phyloP scores from a whole-genome alignment of 2,797 vertebrate genomes.

The Dromococcyx pavoninus region DNA sequence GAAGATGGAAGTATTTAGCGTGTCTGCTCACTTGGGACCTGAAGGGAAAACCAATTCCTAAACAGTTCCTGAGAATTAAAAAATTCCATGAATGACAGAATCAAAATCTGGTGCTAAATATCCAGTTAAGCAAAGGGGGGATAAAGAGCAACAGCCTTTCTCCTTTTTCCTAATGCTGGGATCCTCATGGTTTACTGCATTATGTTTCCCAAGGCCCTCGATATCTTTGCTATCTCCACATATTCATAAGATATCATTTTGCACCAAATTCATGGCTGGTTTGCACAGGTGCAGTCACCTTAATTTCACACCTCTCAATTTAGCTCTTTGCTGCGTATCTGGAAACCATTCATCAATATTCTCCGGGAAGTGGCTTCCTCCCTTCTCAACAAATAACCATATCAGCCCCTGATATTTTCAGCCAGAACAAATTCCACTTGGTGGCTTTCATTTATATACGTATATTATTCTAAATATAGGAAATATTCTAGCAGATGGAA shows the following conservation, averaged over 20 bases:
- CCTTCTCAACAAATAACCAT: constrained; percentile 30
- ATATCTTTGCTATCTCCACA: background rate
- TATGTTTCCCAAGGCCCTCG: background rate
- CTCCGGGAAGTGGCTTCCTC: background rate
- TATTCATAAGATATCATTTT: constrained; percentile 17
- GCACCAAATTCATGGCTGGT: constrained; percentile 10
- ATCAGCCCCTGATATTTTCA: constrained; percentile 37
- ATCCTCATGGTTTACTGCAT: background rate
- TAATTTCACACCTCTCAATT: constrained; percentile 59
- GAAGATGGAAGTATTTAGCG: background rate
- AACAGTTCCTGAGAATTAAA: background rate
- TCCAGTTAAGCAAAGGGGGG: background rate
- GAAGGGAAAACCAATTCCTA: background rate
- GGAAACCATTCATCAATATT: constrained; percentile 50
- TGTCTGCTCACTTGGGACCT: background rate
- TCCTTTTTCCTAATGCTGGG: background rate
- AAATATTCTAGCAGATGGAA: constrained; percentile 23
- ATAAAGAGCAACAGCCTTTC: background rate
- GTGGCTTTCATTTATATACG: constrained; percentile 31
- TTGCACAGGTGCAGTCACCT: constrained; percentile 35
- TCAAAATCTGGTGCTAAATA: background rate
- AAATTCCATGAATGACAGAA: background rate
- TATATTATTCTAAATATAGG: constrained; percentile 41
- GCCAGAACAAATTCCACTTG: constrained; percentile 41
- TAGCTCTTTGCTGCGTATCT: constrained; percentile 35